Conservation (phyloP, 2,797 vertebrate species). For the Artibeus lituratus region DNA sequence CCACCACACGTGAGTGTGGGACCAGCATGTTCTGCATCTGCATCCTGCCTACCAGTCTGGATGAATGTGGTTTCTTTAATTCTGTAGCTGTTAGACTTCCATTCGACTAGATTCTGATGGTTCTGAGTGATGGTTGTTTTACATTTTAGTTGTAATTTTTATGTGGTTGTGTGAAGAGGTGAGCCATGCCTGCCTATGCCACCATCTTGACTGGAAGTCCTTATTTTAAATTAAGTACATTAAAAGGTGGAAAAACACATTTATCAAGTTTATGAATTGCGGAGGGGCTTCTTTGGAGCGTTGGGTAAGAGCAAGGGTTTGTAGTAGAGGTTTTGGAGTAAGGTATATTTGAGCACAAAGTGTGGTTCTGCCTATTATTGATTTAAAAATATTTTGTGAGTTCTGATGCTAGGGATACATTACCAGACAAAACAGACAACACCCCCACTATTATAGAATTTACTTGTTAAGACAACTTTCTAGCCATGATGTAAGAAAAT, state of each 20-base stretch:
- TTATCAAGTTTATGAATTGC: not conserved
- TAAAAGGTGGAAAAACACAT: not conserved
- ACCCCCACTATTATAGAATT: not conserved
- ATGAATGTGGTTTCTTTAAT: too few relatives aligned
- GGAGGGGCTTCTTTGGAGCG: not conserved
- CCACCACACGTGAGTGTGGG: too few relatives aligned
- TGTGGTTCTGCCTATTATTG: not conserved
- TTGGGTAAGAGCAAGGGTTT: not conserved
- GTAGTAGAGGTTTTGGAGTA: not conserved
- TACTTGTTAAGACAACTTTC: not conserved
- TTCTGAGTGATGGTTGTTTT: too few relatives aligned
- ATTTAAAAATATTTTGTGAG: conserved; percentile 7
- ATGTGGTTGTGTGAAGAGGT: too few relatives aligned
- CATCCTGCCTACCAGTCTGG: too few relatives aligned
- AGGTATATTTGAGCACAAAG: not conserved
- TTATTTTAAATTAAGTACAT: conserved; percentile 27
- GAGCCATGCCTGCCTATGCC: too few relatives aligned
- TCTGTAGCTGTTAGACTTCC: too few relatives aligned
- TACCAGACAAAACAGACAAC: not conserved
- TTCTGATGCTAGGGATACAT: not conserved
- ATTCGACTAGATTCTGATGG: too few relatives aligned
- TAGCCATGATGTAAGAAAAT: not conserved
- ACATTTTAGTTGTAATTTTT: too few relatives aligned
- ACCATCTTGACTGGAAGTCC: too few relatives aligned
- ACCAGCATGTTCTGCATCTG: too few relatives aligned